Percentiles rank a stretch among this genome's conserved stretches.
Evolutionary conservation across 2,797 vertebrate species (phyloP).

Genomic region (Thalassophryne amazonica): DNA sequence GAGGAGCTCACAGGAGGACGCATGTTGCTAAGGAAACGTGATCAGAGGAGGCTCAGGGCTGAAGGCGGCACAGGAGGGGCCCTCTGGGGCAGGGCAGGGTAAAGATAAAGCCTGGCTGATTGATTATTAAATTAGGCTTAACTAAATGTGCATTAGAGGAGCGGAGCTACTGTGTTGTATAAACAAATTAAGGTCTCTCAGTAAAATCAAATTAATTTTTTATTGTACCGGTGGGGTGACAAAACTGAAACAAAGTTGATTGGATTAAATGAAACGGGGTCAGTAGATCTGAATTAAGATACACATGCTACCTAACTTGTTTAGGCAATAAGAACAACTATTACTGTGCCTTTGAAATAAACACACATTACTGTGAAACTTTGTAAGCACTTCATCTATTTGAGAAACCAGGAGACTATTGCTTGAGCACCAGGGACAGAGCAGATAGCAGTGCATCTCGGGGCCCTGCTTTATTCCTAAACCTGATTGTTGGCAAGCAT

Average conservation of each 20-base stretch:
- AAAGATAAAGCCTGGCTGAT: slow-evolving; percentile 45
- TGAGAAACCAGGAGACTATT: no score
- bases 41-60: slow-evolving; percentile 44
- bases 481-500: no score
- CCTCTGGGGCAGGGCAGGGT: slow-evolving; percentile 33
- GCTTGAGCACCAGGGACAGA: no score
- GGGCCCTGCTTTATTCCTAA: no score
- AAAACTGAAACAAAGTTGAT: slow-evolving; percentile 1
- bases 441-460: no score
- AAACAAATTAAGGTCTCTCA: slow-evolving; percentile 33
- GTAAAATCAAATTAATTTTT: slow-evolving; percentile 29
- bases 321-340: neutral
- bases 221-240: slow-evolving; percentile 14
- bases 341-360: slow-evolving; percentile 14
- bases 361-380: slow-evolving; percentile 4
- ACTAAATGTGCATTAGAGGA: slow-evolving; percentile 62
- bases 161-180: slow-evolving; percentile 35
- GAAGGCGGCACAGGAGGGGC: slow-evolving; percentile 33
- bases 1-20: slow-evolving; percentile 11
- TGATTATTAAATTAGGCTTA: slow-evolving; percentile 68
- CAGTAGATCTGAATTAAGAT: slow-evolving; percentile 5
- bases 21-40: slow-evolving; percentile 44
- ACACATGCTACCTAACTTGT: neutral
- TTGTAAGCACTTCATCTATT: no score
- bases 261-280: slow-evolving; percentile 9